Conservation (phyloP, 2,888 invertebrate genomes). For the Drosophila neoperkinsi region DNA sequence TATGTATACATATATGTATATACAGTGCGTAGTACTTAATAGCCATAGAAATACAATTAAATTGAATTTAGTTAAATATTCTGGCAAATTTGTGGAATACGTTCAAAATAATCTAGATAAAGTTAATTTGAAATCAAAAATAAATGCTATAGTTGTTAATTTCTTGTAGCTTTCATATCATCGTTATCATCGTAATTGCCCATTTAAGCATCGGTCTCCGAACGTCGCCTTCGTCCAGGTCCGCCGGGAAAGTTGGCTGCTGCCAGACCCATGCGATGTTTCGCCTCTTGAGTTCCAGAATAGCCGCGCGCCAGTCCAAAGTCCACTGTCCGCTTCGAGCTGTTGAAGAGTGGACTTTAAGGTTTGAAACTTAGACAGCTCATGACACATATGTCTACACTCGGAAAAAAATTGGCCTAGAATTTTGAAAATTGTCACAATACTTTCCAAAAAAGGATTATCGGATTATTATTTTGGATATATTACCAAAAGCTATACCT, state of each 20-base stretch:
- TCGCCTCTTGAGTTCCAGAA: conserved; percentile 95
- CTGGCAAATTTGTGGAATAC: conserved; percentile 12
- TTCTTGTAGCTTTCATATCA: conserved; percentile 29
- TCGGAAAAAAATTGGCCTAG: not conserved
- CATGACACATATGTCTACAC: not conserved
- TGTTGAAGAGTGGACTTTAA: not conserved
- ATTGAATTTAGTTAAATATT: conserved; percentile 22
- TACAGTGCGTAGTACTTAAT: conserved; percentile 50
- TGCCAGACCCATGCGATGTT: conserved; percentile 95
- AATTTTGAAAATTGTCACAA: not conserved
- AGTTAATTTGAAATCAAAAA: conserved; percentile 11
- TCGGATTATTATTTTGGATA: not conserved
- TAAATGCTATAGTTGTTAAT: conserved; percentile 5
- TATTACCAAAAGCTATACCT: not conserved
- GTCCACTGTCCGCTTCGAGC: conserved; percentile 92
- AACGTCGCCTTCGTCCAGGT: conserved; percentile 94
- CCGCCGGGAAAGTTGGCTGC: conserved; percentile 96
- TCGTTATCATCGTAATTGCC: conserved; percentile 27
- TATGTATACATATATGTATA: conserved; percentile 45
- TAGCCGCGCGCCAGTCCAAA: conserved; percentile 94
- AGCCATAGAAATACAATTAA: conserved; percentile 12
- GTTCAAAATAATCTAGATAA: conserved; percentile 22
- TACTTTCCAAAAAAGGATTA: not conserved
- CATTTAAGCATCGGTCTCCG: conserved; percentile 85
- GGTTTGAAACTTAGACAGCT: not conserved